phyloP scores from a whole-genome alignment of 2,888 invertebrate genomes.

The Clitarchus hookeri region DNA sequence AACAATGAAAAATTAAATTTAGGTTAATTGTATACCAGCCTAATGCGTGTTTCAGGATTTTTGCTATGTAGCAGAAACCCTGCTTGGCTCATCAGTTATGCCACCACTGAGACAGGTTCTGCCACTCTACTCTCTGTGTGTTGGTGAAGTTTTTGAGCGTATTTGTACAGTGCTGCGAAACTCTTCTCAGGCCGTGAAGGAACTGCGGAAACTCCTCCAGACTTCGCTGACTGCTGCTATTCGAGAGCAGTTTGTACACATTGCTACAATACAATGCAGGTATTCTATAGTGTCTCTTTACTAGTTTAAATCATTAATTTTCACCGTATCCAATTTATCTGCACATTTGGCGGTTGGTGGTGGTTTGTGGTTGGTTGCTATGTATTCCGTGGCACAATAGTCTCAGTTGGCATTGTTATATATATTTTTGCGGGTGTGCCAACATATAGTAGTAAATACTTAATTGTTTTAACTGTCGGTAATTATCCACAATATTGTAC shows the following conservation, averaged over 20 bases:
- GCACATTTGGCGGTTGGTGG: too few relatives aligned
- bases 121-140: conserved; percentile 37
- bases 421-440: too few relatives aligned
- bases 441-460: too few relatives aligned
- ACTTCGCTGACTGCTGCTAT: conserved; percentile 44
- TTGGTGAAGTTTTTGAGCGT: conserved; percentile 32
- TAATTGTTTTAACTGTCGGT: too few relatives aligned
- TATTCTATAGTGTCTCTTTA: background rate
- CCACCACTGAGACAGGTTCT: conserved; percentile 42
- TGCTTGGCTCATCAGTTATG: conserved; percentile 33
- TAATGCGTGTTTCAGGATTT: background rate
- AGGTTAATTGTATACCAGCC: too few relatives aligned
- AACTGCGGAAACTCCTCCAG: conserved; percentile 34
- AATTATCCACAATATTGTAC: too few relatives aligned
- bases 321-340: too few relatives aligned
- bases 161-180: conserved; percentile 27
- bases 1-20: too few relatives aligned
- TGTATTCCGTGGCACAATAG: too few relatives aligned
- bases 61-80: background rate
- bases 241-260: conserved; percentile 45
- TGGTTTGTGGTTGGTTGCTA: too few relatives aligned
- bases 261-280: conserved; percentile 43
- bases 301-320: too few relatives aligned
- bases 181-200: conserved; percentile 34
- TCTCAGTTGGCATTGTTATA: too few relatives aligned